phyloP scores from a whole-genome alignment of 2,113 vertebrate species.

The Hippocampus guttulatus region DNA sequence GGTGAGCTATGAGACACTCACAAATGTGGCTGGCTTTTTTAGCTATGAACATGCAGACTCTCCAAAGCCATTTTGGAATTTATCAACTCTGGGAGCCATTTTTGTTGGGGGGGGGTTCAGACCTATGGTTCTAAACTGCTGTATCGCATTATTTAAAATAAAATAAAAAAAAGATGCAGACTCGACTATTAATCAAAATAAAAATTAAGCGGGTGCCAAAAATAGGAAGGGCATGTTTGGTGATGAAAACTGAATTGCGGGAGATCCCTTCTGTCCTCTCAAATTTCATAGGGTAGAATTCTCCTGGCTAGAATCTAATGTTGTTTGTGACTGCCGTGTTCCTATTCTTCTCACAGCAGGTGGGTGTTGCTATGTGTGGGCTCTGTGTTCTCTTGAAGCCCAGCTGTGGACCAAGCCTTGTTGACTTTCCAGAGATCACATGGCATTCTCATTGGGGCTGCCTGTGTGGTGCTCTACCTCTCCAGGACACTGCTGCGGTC shows the following conservation, averaged over 20 bases:
- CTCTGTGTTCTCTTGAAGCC: slow-evolving; percentile 59
- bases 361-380: slow-evolving; percentile 65
- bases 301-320: slow-evolving; percentile 21
- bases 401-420: slow-evolving; percentile 72
- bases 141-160: not conserved
- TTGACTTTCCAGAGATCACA: slow-evolving; percentile 77
- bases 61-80: not conserved
- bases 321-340: slow-evolving; percentile 26
- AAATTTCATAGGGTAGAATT: slow-evolving; percentile 20
- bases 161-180: not conserved
- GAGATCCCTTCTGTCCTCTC: slow-evolving; percentile 17
- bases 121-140: not conserved
- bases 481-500: slow-evolving; percentile 56
- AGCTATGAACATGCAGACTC: not conserved
- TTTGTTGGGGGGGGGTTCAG: not conserved
- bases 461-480: slow-evolving; percentile 37
- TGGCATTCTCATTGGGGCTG: slow-evolving; percentile 57
- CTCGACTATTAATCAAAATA: slow-evolving; percentile 1
- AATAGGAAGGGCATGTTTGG: slow-evolving; percentile 13
- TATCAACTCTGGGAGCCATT: not conserved
- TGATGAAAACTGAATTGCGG: not conserved
- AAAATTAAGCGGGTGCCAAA: slow-evolving; percentile 6
- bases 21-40: slow-evolving; percentile 13
- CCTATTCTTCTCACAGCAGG: slow-evolving; percentile 60
- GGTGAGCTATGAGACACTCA: not conserved